A percentile compares a stretch with the other conserved stretches of the same genome.
phyloP scores from a whole-genome alignment of 2,113 vertebrate species.

The Cheilinus undulatus region DNA sequence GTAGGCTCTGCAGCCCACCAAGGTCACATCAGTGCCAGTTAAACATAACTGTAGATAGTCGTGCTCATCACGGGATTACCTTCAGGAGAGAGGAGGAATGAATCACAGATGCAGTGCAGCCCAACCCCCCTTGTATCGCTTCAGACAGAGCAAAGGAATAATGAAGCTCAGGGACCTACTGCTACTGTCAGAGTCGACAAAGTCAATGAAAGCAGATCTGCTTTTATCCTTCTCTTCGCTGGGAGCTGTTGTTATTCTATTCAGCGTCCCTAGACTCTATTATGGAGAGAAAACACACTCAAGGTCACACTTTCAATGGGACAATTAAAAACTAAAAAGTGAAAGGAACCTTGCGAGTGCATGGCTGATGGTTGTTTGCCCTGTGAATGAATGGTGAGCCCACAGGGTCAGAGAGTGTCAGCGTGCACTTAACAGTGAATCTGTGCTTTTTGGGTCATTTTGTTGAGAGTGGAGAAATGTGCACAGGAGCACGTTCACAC shows the following conservation, averaged over 20 bases:
- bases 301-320: slow-evolving; percentile 56
- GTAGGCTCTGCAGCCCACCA: slow-evolving; percentile 20
- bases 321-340: slow-evolving; percentile 39
- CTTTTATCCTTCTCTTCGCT: slow-evolving; percentile 62
- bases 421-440: slow-evolving; percentile 40
- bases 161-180: slow-evolving; percentile 54
- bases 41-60: slow-evolving; percentile 28
- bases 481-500: slow-evolving; percentile 14
- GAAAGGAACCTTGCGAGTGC: slow-evolving; percentile 18
- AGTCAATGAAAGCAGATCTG: slow-evolving; percentile 58
- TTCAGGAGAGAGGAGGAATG: slow-evolving; percentile 31
- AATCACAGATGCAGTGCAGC: slow-evolving; percentile 42
- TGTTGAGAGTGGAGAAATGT: slow-evolving; percentile 23
- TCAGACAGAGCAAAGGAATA: slow-evolving; percentile 56
- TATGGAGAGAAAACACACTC: slow-evolving; percentile 35
- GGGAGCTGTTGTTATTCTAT: slow-evolving; percentile 54
- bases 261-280: slow-evolving; percentile 36
- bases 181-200: slow-evolving; percentile 50
- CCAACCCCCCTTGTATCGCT: slow-evolving; percentile 11
- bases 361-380: slow-evolving; percentile 4
- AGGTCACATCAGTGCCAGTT: slow-evolving; percentile 46
- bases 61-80: slow-evolving; percentile 32
- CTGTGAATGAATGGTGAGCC: slow-evolving; percentile 23
- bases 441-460: slow-evolving; percentile 61
- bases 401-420: slow-evolving; percentile 23